A percentile compares a stretch with the other conserved stretches of the same genome.
These are phyloP conservation scores for Acrobasis consociella DNA, from an alignment of 2,888 invertebrate genomes.

Conservation along the genomic window DNA sequence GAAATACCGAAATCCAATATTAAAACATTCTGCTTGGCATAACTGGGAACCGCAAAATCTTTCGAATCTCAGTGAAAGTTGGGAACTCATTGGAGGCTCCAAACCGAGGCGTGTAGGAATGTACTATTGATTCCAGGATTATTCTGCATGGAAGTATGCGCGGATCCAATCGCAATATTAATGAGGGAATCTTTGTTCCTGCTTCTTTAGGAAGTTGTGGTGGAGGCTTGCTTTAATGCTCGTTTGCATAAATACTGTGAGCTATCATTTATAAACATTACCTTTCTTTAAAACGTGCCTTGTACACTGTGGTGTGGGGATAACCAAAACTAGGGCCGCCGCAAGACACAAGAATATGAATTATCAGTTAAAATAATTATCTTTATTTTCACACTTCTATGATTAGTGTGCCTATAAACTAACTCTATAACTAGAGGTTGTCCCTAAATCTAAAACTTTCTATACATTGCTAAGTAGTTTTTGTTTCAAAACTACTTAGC, in stretches of 20 bases:
- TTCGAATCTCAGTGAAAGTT: conserved; percentile 49
- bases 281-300: too few species aligned
- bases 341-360: too few species aligned
- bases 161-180: conserved; percentile 63
- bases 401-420: too few species aligned
- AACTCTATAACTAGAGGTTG: too few species aligned
- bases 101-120: conserved; percentile 66
- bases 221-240: not conserved
- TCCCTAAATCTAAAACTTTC: too few species aligned
- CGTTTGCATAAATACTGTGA: not conserved
- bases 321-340: too few species aligned
- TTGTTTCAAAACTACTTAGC: too few species aligned
- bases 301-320: too few species aligned
- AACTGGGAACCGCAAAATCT: conserved; percentile 13
- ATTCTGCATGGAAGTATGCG: conserved; percentile 71
- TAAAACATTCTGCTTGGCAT: conserved; percentile 6
- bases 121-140: conserved; percentile 66
- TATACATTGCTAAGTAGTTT: too few species aligned
- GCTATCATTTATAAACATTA: too few species aligned
- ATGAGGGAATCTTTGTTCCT: conserved; percentile 57
- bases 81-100: conserved; percentile 53
- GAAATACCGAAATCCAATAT: not conserved
- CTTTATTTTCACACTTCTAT: too few species aligned
- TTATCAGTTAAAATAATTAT: too few species aligned
- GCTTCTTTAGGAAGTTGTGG: conserved; percentile 31